A percentile compares a stretch with the other conserved stretches of the same genome.
Conservation (phyloP, 2,797 vertebrate species). For the Myotis myotis region DNA sequence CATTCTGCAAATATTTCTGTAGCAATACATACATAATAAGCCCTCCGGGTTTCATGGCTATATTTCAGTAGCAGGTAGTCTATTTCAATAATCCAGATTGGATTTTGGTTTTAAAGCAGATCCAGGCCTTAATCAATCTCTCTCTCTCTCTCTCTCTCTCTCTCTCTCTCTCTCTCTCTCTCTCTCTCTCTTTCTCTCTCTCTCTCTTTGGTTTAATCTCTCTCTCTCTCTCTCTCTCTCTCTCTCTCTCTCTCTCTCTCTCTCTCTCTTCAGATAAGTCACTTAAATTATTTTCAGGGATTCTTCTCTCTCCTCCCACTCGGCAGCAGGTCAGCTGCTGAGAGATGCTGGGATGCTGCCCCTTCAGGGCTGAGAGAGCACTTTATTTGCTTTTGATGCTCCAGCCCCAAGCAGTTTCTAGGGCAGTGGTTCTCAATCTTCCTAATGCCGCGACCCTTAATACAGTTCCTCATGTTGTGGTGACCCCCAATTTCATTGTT, state of each 20-base stretch:
- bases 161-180: neutral
- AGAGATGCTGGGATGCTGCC: neutral
- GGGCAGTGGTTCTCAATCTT: neutral
- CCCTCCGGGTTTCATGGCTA: neutral
- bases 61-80: neutral
- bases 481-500: no score
- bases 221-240: no score
- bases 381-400: slow-evolving; percentile 2
- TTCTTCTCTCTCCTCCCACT: neutral
- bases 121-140: neutral
- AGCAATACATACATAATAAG: neutral
- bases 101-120: neutral
- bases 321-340: neutral
- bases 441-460: no score
- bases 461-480: no score
- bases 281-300: neutral
- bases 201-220: no score
- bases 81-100: neutral
- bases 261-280: neutral
- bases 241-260: neutral
- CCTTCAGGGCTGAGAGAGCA: neutral
- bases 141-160: neutral
- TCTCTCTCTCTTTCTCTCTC: no score
- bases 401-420: neutral
- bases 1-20: neutral